Conservation (phyloP, 2,113 vertebrate species). For the Callipepla squamata region DNA sequence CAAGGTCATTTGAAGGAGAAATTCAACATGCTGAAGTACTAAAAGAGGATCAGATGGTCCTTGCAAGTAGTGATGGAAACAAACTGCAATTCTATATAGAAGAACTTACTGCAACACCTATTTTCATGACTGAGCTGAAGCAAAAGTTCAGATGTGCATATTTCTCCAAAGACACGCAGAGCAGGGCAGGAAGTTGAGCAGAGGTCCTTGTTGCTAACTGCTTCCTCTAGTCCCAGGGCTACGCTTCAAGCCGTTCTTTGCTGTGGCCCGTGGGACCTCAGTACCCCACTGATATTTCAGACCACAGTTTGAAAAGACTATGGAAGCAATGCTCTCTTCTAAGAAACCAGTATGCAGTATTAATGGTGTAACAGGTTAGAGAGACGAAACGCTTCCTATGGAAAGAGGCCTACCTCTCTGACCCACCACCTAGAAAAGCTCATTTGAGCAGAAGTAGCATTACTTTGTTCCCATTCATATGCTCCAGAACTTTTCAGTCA, state of each 20-base stretch:
- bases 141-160: background rate
- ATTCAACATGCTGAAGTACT: background rate
- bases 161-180: background rate
- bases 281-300: background rate
- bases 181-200: background rate
- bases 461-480: background rate
- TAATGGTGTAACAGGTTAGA: background rate
- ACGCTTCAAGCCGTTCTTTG: background rate
- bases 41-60: background rate
- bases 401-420: background rate
- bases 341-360: background rate
- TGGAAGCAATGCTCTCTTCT: background rate
- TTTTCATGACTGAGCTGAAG: background rate
- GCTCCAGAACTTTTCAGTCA: background rate
- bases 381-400: background rate
- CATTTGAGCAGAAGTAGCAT: background rate
- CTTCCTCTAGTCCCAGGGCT: background rate
- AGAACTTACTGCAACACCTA: background rate
- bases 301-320: background rate
- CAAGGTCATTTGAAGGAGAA: slow-evolving; percentile 25
- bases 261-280: accelerated
- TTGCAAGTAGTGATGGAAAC: background rate
- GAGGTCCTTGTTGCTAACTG: background rate
- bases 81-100: background rate
- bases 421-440: background rate